Percentiles rank a stretch among this genome's conserved stretches.
Conservation (phyloP, 2,113 vertebrate genomes). For the Glaucomys volans region DNA sequence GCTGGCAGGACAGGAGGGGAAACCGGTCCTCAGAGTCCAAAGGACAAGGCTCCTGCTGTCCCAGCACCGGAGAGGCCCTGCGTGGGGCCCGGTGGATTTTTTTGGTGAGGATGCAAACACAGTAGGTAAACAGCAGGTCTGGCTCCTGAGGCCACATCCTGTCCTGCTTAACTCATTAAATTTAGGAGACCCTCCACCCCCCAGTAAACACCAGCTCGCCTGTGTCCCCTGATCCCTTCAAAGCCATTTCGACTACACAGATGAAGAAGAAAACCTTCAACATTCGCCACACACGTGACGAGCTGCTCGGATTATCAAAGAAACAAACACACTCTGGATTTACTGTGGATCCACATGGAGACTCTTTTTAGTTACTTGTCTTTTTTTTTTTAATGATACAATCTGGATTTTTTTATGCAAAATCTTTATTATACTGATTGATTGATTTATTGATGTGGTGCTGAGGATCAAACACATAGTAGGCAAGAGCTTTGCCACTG, state of each 20-base stretch:
- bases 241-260: neutral
- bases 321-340: neutral
- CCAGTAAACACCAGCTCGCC: neutral
- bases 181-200: neutral
- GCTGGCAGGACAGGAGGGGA: neutral
- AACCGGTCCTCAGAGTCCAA: conserved; percentile 52
- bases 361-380: neutral
- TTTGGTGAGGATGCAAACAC: neutral
- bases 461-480: too few relatives aligned
- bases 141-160: conserved; percentile 27
- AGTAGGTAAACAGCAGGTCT: conserved; percentile 58
- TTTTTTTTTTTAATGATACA: neutral
- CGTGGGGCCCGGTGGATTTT: neutral
- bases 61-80: neutral
- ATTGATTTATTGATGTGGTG: too few relatives aligned
- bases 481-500: too few relatives aligned
- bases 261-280: conserved; percentile 8
- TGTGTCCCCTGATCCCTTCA: neutral
- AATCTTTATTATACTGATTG: too few relatives aligned
- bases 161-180: conserved; percentile 48
- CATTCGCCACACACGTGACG: neutral
- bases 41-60: neutral
- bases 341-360: neutral
- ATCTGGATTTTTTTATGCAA: too few relatives aligned
- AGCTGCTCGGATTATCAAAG: neutral